Conservation (phyloP, 2,797 vertebrate genomes). For the Apodemus agrarius region DNA sequence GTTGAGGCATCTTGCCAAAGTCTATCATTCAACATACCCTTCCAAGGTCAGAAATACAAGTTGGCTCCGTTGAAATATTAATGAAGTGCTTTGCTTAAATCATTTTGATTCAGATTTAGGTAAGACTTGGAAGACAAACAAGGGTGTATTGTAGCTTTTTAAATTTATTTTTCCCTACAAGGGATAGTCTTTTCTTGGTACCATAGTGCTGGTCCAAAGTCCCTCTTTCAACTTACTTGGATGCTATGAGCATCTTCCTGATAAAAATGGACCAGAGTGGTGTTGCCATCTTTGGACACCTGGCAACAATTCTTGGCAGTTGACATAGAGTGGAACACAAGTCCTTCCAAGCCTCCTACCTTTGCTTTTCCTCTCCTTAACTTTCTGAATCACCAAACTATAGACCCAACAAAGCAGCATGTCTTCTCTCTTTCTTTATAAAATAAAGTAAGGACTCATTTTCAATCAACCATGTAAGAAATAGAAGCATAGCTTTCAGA, state of each 20-base stretch:
- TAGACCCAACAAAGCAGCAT: neutral
- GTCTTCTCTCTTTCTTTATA: neutral
- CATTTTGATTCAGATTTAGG: neutral
- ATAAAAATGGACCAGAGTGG: neutral
- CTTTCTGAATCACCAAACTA: neutral
- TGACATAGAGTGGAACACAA: neutral
- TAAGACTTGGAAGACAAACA: neutral
- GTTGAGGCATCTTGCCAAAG: neutral
- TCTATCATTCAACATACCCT: neutral
- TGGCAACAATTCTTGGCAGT: neutral
- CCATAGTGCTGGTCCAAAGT: neutral
- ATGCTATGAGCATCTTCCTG: neutral
- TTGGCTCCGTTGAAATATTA: neutral
- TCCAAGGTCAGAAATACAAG: neutral
- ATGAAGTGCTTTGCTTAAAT: neutral
- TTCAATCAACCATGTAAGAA: neutral
- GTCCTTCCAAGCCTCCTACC: rapidly evolving
- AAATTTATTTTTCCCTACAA: neutral
- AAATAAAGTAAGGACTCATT: neutral
- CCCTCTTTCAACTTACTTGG: neutral
- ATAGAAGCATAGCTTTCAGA: neutral
- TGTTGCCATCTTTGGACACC: neutral
- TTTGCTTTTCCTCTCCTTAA: neutral
- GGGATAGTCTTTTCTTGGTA: neutral
- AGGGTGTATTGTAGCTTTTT: neutral